phyloP scores from a whole-genome alignment of 2,888 invertebrate genomes.

The Eupithecia dodoneata region DNA sequence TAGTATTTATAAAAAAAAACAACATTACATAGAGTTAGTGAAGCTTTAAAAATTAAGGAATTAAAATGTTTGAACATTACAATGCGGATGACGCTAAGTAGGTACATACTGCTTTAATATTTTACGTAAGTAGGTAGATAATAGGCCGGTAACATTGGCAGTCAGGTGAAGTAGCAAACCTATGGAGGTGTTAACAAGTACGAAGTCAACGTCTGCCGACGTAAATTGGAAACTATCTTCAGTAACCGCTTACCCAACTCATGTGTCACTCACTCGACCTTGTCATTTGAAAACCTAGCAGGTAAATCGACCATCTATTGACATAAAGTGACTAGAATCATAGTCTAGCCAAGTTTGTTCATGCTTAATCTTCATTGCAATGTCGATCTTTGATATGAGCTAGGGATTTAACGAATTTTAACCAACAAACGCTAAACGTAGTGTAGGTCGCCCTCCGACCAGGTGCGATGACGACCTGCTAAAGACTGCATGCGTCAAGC shows the following conservation, averaged over 20 bases:
- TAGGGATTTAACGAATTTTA: no score
- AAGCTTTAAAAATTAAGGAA: no score
- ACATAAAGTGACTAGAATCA: background rate
- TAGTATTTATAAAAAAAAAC: no score
- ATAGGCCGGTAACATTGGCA: background rate
- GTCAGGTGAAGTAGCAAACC: background rate
- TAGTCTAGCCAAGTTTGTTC: background rate
- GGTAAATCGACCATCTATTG: background rate
- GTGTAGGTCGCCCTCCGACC: no score
- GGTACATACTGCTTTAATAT: no score
- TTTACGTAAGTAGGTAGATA: no score
- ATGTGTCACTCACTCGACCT: background rate
- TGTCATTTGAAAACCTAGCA: background rate
- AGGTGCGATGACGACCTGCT: no score
- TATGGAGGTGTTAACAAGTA: background rate
- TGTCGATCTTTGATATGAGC: background rate
- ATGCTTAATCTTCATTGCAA: background rate
- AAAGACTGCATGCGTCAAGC: no score
- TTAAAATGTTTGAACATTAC: no score
- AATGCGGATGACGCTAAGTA: no score
- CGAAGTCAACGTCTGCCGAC: background rate
- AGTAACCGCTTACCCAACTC: background rate
- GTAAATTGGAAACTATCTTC: constrained; percentile 2
- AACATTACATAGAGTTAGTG: no score
- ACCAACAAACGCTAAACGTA: no score